A percentile compares a stretch with the other conserved stretches of the same genome.
Evolutionary conservation across 2,113 vertebrate genomes (phyloP).

Genomic region (Thunnus maccoyii): DNA sequence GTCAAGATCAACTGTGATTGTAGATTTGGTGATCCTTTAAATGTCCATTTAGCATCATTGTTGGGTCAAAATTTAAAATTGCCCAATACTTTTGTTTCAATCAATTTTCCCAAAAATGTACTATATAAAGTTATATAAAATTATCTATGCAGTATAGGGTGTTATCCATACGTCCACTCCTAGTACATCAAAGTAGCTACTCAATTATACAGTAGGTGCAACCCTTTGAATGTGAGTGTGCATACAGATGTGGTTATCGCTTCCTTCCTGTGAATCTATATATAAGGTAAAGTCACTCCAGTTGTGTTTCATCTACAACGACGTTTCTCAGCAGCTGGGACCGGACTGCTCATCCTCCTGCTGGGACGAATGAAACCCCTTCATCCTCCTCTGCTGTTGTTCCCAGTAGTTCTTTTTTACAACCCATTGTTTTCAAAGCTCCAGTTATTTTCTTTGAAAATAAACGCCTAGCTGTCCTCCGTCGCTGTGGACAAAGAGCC

Average conservation of each 20-base stretch:
- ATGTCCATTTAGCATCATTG: too few species aligned
- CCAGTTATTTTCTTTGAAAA: constrained; percentile 74
- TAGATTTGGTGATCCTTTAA: too few species aligned
- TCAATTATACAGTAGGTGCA: too few species aligned
- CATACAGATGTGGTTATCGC: neutral
- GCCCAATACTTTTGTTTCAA: too few species aligned
- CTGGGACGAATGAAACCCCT: constrained; percentile 51
- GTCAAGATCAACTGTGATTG: too few species aligned
- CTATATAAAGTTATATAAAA: neutral
- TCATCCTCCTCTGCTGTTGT: constrained; percentile 65
- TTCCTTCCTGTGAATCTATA: constrained; percentile 1
- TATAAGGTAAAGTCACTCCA: constrained; percentile 13
- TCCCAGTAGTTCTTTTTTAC: constrained; percentile 52
- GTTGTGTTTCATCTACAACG: constrained; percentile 36
- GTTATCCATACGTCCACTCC: too few species aligned
- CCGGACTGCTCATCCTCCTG: constrained; percentile 60
- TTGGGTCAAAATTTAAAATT: too few species aligned
- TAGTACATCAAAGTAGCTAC: too few species aligned
- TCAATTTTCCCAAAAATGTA: too few species aligned
- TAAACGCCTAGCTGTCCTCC: constrained; percentile 44
- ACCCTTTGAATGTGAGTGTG: neutral
- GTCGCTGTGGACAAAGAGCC: constrained; percentile 49
- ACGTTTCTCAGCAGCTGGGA: constrained; percentile 49
- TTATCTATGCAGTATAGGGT: too few species aligned
- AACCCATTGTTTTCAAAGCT: constrained; percentile 75